These are phyloP conservation scores for Nothobranchius kuhntae DNA, from an alignment of 2,113 vertebrate species.

Conservation along the genomic window DNA sequence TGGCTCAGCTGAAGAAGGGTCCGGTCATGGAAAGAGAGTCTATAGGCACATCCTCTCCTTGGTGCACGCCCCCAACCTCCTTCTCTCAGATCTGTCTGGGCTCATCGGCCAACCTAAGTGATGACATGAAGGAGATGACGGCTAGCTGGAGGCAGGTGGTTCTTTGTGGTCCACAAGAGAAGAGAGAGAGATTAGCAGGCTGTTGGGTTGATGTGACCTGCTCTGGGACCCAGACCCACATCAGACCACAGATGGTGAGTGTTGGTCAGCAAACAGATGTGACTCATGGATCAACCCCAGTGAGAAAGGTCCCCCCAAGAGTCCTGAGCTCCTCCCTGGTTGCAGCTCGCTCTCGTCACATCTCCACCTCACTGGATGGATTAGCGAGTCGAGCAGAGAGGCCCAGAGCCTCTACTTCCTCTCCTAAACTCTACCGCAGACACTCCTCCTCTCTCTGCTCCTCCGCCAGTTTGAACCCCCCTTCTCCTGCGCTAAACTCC, in stretches of 20 bases:
- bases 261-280: constrained; percentile 90
- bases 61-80: constrained; percentile 74
- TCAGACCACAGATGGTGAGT: constrained; percentile 82
- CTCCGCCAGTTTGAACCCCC: constrained; percentile 42
- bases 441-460: constrained; percentile 56
- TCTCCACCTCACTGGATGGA: constrained; percentile 88
- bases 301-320: constrained; percentile 86
- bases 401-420: constrained; percentile 82
- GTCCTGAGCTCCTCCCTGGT: constrained; percentile 80
- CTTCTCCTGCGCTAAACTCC: constrained; percentile 46
- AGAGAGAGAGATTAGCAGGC: constrained; percentile 75
- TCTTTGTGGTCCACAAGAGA: constrained; percentile 81
- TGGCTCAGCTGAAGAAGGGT: constrained; percentile 72
- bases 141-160: constrained; percentile 79
- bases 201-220: constrained; percentile 83
- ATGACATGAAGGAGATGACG: constrained; percentile 98
- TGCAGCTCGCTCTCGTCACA: constrained; percentile 84
- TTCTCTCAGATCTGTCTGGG: constrained; percentile 77
- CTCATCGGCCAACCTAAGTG: constrained; percentile 91
- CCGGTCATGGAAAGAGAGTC: constrained; percentile 42
- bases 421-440: constrained; percentile 90
- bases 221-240: constrained; percentile 85
- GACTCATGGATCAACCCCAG: constrained; percentile 45
- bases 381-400: constrained; percentile 82
- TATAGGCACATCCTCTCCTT: constrained; percentile 40